Base-by-base conservation (phyloP, 2,797 vertebrate species). In the Sebastes nivosus region DNA sequence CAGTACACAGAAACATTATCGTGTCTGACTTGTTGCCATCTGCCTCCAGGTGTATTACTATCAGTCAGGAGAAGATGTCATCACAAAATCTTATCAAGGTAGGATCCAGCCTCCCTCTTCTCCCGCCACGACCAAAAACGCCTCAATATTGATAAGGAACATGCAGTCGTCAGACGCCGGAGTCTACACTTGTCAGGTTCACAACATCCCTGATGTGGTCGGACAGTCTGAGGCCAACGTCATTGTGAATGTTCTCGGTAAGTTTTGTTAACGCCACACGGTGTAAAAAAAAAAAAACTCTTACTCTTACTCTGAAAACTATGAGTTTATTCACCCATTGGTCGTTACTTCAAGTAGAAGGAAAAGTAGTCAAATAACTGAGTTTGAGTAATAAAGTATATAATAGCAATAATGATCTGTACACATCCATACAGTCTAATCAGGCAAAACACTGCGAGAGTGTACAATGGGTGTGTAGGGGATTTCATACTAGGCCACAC, bases 81-180 rank as follows among this genome's bases (percentile, higher is more conserved):
- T 92, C 24, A 0, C 60, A 1, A 18, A n/a, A 4, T 2, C 54
- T 46, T 98, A 96, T 78, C 64, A 92, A 77, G 79, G 79, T 81
- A 84, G 94, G 65, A 71, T 98, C 78, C 92, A 89, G 58, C 87
- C 89, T 18, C 92, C 95, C n/a, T 82, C 80, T 8, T 67, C 55
- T 66, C 94, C 95, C 4, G 93, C 81, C 65, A 65, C 6, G 2
- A 67, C 67, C 57, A 82, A 0, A 16, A 97, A 97, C 0, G 96
- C 96, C 24, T 96, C 96, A 2, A 94, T 98, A 85, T 93, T 91
- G 8, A 97, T 98, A 80, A 93, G 66, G n/a, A 93, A 95, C 81
- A 95, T 97, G 95, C 95, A 96, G 59, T 78, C 93, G 20, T 90
- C 93, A 4, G 97, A 98, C 57, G 84, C 96, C 0, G 97, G 97